Evolutionary conservation across 2,888 invertebrate genomes (phyloP), one percentile per base, ranked within the genome.

Genomic region (Deilephila porcellus): DNA sequence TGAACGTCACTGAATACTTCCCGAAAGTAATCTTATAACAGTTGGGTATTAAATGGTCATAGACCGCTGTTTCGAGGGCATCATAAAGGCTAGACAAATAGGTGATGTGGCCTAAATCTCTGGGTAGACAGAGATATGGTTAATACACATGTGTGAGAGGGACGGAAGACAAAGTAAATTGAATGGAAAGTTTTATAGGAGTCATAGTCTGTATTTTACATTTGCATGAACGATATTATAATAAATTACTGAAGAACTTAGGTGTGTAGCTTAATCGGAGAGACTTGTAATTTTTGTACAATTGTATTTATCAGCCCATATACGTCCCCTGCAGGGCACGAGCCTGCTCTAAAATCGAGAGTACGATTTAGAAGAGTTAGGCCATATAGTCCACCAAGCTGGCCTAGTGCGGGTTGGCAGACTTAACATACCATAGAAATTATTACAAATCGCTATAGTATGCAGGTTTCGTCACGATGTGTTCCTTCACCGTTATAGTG

Each of bases 61-160:
- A 67, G 52, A 67, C 67, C 67, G 52, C 67, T 45, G 52, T 67
- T 64, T 52, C 25, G 67, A 67, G 67, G 25, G 67, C 52, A 52
- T 67, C 67, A 52, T 67, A 67, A 67, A 67, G 67, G 67, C 67
- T 25, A 67, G 67, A 67, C 67, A 67, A 67, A 67, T 67, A 67
- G 67, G 52, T 67, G 25, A 67, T 67, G 52, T 25, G 67, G 67
- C 67, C 67, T 67, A 67, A 67, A 67, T 67, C 11, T 25, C 25
- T 67, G 25, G 17, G 6, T 4, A n/a, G 37, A 63, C 19, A 1
- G 34, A 32, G n/a, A 19, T 37, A 20, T 64, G 14, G 20, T 37
- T 20, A 37, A 45, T 37, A 8, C 25, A 25, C 25, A 1, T 14
- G 67, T 17, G 52, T 2, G 52, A 67, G 20, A 25, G 17, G 25